Evolutionary conservation across 2,113 vertebrate species (phyloP), one percentile per base, ranked within the genome.

Genomic region (Ameiurus melas): DNA sequence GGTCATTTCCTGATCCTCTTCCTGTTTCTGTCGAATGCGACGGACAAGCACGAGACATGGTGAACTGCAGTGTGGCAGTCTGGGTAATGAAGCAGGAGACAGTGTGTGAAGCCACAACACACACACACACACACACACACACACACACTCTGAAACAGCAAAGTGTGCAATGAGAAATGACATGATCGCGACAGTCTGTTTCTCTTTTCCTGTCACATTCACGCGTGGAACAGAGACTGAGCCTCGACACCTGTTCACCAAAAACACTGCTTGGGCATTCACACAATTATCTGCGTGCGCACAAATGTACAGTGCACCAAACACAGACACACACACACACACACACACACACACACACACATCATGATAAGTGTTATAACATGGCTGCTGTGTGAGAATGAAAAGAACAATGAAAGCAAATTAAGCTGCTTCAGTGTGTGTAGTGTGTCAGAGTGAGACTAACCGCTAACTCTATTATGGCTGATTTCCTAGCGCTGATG

Each of bases 361-460:
- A 13, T 43, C 75, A 58, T 86, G 51, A 70, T n/a, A 1, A 14
- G 53, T 85, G 83, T 87, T 84, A 47, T 92, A 85, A 53, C 20
- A 86, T 88, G 90, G 88, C 78, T 87, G 92, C 81, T 70, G 20
- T 19, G 84, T 87, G 70, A 33, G 68, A 68, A 60, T 80, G 27
- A 77, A 55, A 87, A 60, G 80, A 87, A 85, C 8, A 84, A 86
- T 88, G 78, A n/a, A 84, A 64, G 25, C 87, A n/a, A n/a, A 14
- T 85, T 80, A 53, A 80, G 27, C 51, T 87, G 70, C 71, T 84
- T 70, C 71, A 79, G 57, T 77, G 60, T 77, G 39, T 60, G 82
- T 73, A 82, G 62, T 68, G 47, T 70, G 78, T 80, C 70, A 62
- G 39, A 85, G 30, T 82, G 79, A 86, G 79, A 77, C 91, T 70